phyloP scores from a whole-genome alignment of 2,888 invertebrate species.

The Thecophora atra region DNA sequence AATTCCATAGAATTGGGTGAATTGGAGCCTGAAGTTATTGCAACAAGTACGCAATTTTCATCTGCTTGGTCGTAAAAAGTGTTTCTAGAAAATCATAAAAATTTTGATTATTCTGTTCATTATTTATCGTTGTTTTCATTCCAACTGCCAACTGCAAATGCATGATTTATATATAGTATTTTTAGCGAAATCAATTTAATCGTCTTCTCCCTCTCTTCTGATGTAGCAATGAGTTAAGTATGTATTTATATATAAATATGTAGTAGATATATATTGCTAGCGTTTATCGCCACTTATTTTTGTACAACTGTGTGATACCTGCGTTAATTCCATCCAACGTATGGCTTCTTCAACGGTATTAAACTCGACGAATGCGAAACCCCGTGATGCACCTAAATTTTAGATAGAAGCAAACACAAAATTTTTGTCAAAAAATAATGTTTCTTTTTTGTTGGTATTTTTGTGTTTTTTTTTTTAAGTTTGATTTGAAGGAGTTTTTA shows the following conservation, averaged over 20 bases:
- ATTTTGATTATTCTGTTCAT: not conserved
- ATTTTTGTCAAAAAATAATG: slow-evolving; percentile 66
- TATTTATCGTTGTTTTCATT: not conserved
- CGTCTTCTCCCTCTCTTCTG: not conserved
- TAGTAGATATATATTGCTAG: slow-evolving; percentile 2
- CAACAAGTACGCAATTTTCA: no score
- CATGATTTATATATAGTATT: slow-evolving; percentile 5
- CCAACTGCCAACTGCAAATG: slow-evolving; percentile 17
- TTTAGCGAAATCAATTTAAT: not conserved
- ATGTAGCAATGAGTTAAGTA: slow-evolving; percentile 16
- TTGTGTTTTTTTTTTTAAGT: slow-evolving; percentile 40
- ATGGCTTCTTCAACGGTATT: slow-evolving; percentile 85
- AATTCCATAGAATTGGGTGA: no score
- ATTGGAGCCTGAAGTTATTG: no score
- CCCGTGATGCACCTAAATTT: slow-evolving; percentile 89
- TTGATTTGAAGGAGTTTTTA: slow-evolving; percentile 42
- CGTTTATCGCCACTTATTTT: slow-evolving; percentile 23
- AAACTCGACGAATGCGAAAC: slow-evolving; percentile 95
- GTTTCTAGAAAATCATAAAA: not conserved
- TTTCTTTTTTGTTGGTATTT: slow-evolving; percentile 51
- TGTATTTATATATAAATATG: slow-evolving; percentile 1
- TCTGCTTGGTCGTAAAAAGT: no score
- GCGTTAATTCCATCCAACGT: slow-evolving; percentile 91
- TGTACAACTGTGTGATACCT: slow-evolving; percentile 65
- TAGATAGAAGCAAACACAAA: slow-evolving; percentile 72